Conservation (phyloP, 2,888 invertebrate genomes). For the Macrophya alboannulata region DNA sequence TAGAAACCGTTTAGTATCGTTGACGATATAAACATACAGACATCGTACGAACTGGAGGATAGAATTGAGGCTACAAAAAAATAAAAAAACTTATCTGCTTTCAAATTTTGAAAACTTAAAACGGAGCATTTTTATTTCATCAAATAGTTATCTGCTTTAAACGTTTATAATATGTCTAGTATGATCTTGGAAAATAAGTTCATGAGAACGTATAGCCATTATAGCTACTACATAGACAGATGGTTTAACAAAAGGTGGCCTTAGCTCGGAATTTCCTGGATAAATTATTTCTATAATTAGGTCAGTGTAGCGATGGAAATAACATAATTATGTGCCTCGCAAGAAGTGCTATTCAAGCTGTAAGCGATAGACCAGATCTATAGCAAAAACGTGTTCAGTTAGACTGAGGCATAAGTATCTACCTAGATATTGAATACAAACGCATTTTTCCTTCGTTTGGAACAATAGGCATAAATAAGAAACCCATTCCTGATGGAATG, state of each 20-base stretch:
- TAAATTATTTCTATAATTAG: constrained; percentile 13
- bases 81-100: neutral
- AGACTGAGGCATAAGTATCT: neutral
- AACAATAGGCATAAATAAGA: neutral
- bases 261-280: neutral
- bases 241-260: constrained; percentile 12
- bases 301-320: constrained; percentile 12
- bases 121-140: neutral
- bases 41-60: neutral
- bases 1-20: neutral
- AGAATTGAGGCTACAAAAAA: neutral
- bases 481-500: neutral
- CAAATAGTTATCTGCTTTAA: neutral
- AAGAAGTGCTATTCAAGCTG: neutral
- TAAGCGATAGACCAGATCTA: neutral
- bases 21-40: neutral
- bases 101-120: too few species aligned
- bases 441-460: neutral
- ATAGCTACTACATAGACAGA: neutral
- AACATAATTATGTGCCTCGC: neutral
- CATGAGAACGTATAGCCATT: neutral
- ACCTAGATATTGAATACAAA: neutral
- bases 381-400: neutral
- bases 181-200: neutral
- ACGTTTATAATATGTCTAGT: neutral